A percentile compares a stretch with the other conserved stretches of the same genome.
Conservation (phyloP, 2,113 vertebrate species). For the Campylorhamphus procurvoides region DNA sequence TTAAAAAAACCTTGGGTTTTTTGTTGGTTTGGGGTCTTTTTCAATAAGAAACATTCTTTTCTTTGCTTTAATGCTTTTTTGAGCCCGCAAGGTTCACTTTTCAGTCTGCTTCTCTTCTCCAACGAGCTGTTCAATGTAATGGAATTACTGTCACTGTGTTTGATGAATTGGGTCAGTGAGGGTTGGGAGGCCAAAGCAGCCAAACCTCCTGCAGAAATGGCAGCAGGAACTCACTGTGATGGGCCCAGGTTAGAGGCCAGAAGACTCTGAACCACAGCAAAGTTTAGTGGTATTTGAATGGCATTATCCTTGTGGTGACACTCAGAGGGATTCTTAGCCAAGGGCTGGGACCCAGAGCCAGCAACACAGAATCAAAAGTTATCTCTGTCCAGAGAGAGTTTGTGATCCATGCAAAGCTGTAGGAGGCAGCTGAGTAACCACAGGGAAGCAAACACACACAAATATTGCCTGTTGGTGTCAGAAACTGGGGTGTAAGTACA, state of each 20-base stretch:
- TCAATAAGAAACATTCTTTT: neutral
- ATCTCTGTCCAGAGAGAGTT: neutral
- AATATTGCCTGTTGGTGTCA: neutral
- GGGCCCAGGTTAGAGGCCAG: neutral
- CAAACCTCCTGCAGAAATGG: neutral
- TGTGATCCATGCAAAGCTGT: neutral
- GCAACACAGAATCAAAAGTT: neutral
- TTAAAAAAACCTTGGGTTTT: neutral
- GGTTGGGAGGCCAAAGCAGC: neutral
- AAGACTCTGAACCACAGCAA: neutral
- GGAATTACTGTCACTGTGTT: neutral
- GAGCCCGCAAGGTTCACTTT: neutral
- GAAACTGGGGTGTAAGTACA: neutral
- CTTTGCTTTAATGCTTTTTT: neutral
- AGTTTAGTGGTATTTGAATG: constrained; percentile 12
- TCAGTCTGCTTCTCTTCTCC: neutral
- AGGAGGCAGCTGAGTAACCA: neutral
- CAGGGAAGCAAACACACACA: neutral
- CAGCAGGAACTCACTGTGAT: neutral
- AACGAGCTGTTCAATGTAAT: neutral
- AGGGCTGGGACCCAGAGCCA: neutral
- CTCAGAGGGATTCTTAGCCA: neutral
- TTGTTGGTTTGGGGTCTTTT: neutral
- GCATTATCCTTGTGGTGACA: neutral
- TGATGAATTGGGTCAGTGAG: neutral